These are phyloP conservation scores for Epinotia bilunana DNA, from an alignment of 2,888 invertebrate species.

Conservation along the genomic window DNA sequence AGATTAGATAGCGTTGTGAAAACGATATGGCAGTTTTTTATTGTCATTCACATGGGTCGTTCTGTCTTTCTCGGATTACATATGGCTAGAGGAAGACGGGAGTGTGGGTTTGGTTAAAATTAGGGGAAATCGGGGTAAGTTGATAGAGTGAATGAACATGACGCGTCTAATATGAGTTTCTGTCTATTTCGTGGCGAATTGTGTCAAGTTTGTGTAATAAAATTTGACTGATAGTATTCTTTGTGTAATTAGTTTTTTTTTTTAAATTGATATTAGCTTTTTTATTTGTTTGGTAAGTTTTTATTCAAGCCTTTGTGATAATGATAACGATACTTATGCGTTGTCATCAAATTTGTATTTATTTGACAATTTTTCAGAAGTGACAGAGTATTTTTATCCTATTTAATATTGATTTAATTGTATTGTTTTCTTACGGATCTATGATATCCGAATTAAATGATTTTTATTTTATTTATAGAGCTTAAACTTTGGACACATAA, in stretches of 20 bases:
- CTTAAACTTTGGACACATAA: no score
- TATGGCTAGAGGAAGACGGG: conserved; percentile 13
- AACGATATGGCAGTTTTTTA: conserved; percentile 44
- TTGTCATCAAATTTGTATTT: background rate
- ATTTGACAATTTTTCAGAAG: no score
- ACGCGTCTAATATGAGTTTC: conserved; percentile 40
- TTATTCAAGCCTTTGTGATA: background rate
- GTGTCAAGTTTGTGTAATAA: conserved; percentile 27
- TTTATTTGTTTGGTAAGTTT: background rate
- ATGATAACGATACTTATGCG: background rate
- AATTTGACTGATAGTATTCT: conserved; percentile 20
- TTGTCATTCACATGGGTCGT: conserved; percentile 32
- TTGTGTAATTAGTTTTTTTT: background rate
- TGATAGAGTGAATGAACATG: conserved; percentile 33
- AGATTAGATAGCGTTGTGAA: conserved; percentile 62
- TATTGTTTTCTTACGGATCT: no score
- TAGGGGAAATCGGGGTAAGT: background rate
- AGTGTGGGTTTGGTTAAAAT: conserved; percentile 1
- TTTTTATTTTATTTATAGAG: no score
- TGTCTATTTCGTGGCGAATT: conserved; percentile 28
- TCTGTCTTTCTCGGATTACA: conserved; percentile 22
- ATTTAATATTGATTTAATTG: no score
- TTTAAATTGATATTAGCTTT: background rate
- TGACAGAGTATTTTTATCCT: no score
- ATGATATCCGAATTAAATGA: no score